phyloP scores from a whole-genome alignment of 2,888 invertebrate species.

The Noctua pronuba region DNA sequence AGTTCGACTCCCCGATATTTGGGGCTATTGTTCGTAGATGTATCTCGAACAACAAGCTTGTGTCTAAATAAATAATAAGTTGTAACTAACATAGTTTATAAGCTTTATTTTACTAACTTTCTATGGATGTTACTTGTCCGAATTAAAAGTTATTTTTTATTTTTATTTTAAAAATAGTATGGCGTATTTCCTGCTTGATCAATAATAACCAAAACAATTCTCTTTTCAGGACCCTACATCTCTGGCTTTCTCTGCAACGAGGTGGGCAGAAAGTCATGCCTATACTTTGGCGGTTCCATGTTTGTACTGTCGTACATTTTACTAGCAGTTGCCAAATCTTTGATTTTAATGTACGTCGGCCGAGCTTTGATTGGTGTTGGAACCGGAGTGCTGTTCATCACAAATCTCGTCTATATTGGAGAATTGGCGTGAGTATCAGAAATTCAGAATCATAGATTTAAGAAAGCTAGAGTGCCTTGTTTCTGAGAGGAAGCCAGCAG shows the following conservation, averaged over 20 bases:
- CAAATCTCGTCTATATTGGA: slow-evolving; percentile 50
- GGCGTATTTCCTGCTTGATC: neutral
- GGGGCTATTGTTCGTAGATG: too few species aligned
- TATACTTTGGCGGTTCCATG: slow-evolving; percentile 65
- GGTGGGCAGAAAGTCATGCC: slow-evolving; percentile 71
- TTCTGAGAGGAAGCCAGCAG: too few species aligned
- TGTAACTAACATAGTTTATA: too few species aligned
- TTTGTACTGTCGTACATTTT: slow-evolving; percentile 61
- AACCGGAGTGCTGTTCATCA: slow-evolving; percentile 25
- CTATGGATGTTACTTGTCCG: too few species aligned
- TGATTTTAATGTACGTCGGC: slow-evolving; percentile 67
- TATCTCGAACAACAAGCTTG: too few species aligned
- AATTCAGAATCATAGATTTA: neutral
- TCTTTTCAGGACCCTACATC: slow-evolving; percentile 70
- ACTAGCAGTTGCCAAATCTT: slow-evolving; percentile 60
- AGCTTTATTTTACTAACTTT: too few species aligned
- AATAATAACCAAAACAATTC: neutral
- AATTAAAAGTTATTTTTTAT: too few species aligned
- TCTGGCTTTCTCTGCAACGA: slow-evolving; percentile 71
- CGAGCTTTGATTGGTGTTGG: slow-evolving; percentile 41
- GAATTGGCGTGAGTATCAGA: slow-evolving; percentile 51
- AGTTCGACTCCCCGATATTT: too few species aligned
- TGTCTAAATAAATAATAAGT: too few species aligned
- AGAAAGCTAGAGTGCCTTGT: too few species aligned
- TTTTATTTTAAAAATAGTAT: neutral